These are phyloP conservation scores for Adelosebastes latens DNA, from an alignment of 2,797 vertebrate genomes.

Conservation along the genomic window DNA sequence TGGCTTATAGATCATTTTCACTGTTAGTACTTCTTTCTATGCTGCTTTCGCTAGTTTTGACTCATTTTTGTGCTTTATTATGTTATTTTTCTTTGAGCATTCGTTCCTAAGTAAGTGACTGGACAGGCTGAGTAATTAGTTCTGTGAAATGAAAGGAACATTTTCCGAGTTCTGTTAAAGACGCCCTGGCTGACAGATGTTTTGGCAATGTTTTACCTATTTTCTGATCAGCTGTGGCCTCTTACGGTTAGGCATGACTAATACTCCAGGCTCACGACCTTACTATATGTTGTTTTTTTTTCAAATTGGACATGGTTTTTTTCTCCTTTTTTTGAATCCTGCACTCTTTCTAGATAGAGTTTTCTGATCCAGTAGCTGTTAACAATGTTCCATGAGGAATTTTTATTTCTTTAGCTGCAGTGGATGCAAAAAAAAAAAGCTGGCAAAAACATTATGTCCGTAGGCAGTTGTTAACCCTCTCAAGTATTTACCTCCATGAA, in stretches of 20 bases:
- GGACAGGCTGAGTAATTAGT: conserved; percentile 34
- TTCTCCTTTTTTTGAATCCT: not conserved
- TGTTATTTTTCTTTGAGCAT: not conserved
- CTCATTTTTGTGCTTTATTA: not conserved
- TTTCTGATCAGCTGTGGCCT: conserved; percentile 64
- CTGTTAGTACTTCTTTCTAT: not conserved
- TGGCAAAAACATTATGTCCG: conserved; percentile 19
- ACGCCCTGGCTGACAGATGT: conserved; percentile 39
- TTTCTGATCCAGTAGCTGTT: conserved; percentile 19
- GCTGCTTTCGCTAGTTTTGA: not conserved
- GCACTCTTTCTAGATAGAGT: not conserved
- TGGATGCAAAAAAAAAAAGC: conserved; percentile 10
- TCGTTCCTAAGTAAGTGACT: conserved; percentile 9
- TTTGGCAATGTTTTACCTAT: conserved; percentile 48
- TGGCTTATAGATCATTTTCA: not conserved
- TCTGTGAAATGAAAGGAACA: conserved; percentile 38
- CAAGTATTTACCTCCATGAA: conserved; percentile 35
- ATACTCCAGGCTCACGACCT: conserved; percentile 38
- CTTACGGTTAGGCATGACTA: conserved; percentile 72
- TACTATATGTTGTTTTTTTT: conserved; percentile 45
- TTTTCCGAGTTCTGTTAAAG: conserved; percentile 31
- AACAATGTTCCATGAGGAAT: conserved; percentile 15
- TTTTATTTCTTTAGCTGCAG: conserved; percentile 20
- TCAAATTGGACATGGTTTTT: conserved; percentile 7
- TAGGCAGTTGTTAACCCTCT: conserved; percentile 33